phyloP scores from a whole-genome alignment of 1,140 invertebrate species.

The Bombus affinis region DNA sequence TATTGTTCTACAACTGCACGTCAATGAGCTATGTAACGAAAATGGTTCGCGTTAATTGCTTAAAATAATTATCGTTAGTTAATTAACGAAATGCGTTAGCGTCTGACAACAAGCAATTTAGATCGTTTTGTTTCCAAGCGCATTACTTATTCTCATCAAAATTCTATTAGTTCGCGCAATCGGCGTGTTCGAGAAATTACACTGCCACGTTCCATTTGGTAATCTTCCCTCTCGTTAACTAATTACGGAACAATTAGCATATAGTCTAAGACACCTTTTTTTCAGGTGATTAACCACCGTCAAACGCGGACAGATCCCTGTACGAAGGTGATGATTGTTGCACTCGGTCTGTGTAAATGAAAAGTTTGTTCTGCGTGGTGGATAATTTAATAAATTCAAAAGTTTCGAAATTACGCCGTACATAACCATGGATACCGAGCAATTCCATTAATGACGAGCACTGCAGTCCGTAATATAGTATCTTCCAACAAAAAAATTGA shows the following conservation, averaged over 20 bases:
- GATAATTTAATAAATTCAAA: conserved; percentile 54
- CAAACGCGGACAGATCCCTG: neutral
- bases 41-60: neutral
- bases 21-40: neutral
- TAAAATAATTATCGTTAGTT: neutral
- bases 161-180: conserved; percentile 18
- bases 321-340: conserved; percentile 19
- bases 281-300: conserved; percentile 30
- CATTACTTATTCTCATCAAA: conserved; percentile 26
- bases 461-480: conserved; percentile 12
- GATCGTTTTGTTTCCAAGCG: conserved; percentile 22
- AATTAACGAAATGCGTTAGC: neutral
- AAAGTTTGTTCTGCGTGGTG: conserved; percentile 9
- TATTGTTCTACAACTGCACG: neutral
- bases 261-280: conserved; percentile 31
- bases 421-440: conserved; percentile 13
- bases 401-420: conserved; percentile 31
- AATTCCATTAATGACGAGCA: conserved; percentile 57
- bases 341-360: neutral
- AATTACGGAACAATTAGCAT: conserved; percentile 50
- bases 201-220: conserved; percentile 52
- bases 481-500: conserved; percentile 16
- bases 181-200: conserved; percentile 33
- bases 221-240: conserved; percentile 57
- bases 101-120: neutral